Base-by-base conservation (phyloP, 35 echinoderm and acorn worm species). In the Apostichopus parvimensis region DNA sequence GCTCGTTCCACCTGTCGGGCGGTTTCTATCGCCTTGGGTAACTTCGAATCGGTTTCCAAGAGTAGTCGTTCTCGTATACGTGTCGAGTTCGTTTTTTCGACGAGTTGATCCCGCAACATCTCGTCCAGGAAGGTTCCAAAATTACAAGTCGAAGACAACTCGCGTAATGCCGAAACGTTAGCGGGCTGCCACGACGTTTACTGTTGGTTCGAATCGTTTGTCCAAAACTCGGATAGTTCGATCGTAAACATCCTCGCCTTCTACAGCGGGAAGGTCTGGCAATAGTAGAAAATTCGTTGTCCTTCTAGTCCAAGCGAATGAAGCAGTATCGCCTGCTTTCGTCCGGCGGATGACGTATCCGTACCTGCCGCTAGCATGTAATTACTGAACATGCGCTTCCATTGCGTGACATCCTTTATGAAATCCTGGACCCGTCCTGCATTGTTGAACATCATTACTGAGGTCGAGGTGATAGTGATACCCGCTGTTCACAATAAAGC, bases 71-170 rank as follows among this genome's bases (percentile, higher is more conserved):
- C 77, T 9, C 52, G 34, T 14, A 91, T 75, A 55, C 58, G 73
- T 54, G 15, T 4, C 4, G 53, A 76, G 55, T 90, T 90, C 15
- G 88, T 91, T 57, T 77, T 91, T 78, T 91, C 72, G 3, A 91
- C 72, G 0, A 79, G 15, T 24, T 91, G 73, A 52, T 91, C 89
- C 56, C 80, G 12, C 11, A 83, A 56, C 80, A 83, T 83, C 21
- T 83, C 52, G 20, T 54, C 52, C 14, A 17, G 6, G 53, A 83
- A 83, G 53, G 53, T n/a, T 17, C 18, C 56, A 57, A 83, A 83
- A 20, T 83, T 55, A 45, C 80, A 83, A 8, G 80, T 56, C 14
- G 53, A 56, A 2, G 80, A 7, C 8, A 83, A 21, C 13, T 83
- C 52, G 15, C 80, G 10, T 54, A 59, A 28, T 56, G 80, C 45